Conservation (phyloP, 2,113 vertebrate species). For the Scartelaos histophorus region DNA sequence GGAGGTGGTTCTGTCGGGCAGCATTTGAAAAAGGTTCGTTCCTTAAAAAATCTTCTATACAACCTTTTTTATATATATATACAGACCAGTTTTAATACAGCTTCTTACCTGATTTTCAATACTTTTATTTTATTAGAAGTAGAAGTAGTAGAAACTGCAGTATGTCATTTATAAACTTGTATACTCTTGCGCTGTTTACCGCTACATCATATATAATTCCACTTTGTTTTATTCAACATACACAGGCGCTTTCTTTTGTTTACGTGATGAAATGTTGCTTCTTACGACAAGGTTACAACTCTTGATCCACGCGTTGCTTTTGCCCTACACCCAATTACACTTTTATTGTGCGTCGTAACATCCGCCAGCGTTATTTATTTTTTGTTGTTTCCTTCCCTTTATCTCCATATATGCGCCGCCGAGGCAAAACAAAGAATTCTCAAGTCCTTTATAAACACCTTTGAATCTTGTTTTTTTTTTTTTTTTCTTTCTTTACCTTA, state of each 20-base stretch:
- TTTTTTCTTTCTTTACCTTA: no score
- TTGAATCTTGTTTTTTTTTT: conserved; percentile 1
- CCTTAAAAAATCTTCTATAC: no score
- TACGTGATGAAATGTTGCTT: not conserved
- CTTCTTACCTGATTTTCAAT: no score
- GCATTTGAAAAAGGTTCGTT: no score
- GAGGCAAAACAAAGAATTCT: not conserved
- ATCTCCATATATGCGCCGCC: not conserved
- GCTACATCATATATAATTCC: not conserved
- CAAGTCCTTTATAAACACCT: not conserved
- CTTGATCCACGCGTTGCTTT: not conserved
- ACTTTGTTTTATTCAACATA: not conserved
- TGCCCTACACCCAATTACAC: not conserved
- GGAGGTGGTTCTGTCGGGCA: no score
- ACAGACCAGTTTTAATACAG: no score
- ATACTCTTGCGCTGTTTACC: not conserved
- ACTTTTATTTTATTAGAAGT: not conserved
- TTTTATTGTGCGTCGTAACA: not conserved
- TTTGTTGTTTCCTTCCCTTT: not conserved
- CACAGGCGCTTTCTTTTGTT: not conserved
- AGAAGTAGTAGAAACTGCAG: not conserved
- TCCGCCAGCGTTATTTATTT: not conserved
- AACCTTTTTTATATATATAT: no score
- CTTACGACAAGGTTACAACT: conserved; percentile 2
- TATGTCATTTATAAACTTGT: not conserved